Evolutionary conservation across 2,113 vertebrate genomes (phyloP), one percentile per base, ranked within the genome.

Genomic region (Gulo gulo): DNA sequence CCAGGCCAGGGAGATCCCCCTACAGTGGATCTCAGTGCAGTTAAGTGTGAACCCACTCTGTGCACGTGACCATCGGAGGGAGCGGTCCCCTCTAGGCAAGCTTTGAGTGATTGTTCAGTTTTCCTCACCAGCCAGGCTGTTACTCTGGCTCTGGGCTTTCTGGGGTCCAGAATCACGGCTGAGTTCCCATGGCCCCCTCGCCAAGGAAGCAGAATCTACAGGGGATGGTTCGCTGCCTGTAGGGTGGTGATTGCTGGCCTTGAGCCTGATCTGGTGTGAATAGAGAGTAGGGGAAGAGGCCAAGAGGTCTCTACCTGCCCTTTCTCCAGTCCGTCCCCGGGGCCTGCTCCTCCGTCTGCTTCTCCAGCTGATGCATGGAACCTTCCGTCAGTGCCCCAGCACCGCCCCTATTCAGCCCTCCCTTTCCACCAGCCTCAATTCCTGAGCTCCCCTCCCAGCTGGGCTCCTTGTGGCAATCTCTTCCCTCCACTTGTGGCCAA

Each of bases 61-160:
- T 9, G 3, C 81, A 18, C 0, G 0, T 71, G 87, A 67, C n/a
- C n/a, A 0, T 39, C 18, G 18, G 26, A 76, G 16, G 42, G 20
- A 11, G 7, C 0, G 8, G 52, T 57, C 47, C 26, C n/a, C 42
- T 52, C 18, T 14, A 5, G 73, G 42, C 52, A 34, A 31, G 81
- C 67, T 87, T 90, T 1, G 0, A 23, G 16, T 21, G 61, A 29
- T 61, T 36, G 20, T 57, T 69, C 36, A 23, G 36, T 59, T 69
- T 59, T 24, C 84, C 52, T 52, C 36, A 45, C 67, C 95, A 47
- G 42, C 45, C 47, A 74, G 83, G 67, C 67, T 87, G 86, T n/a
- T 80, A 34, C 82, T 57, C 21, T 36, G 65, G 47, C 36, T 16
- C 31, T 36, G 24, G 74, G 74, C 57, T 78, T 59, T 81, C 92